Base-by-base conservation (phyloP, 2,113 vertebrate genomes). In the Gallinago jamesoni region DNA sequence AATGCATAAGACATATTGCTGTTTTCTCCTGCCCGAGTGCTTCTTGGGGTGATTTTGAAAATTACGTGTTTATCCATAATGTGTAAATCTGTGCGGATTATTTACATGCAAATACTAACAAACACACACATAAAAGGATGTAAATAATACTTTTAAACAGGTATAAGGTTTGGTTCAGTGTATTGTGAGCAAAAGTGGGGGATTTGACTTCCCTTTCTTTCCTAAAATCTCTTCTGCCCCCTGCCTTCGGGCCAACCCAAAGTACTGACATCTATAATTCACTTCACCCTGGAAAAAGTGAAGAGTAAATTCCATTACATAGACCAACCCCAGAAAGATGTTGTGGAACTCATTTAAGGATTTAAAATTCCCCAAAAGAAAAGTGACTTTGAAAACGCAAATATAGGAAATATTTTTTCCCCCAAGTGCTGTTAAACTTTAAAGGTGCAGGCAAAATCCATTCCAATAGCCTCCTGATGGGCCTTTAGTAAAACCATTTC, bases 211-310 rank as follows among this genome's bases (percentile, higher is more conserved):
- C 30, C 1, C 7, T 39, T 76, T 63, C 16, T 48, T 59, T 67
- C 33, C 22, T 28, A 30, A 67, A 52, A 1, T 48, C 14, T 62
- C 12, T 62, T 88, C 13, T 83, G 1, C 10, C 7, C 2, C 0
- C 13, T 31, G 7, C 33, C 20, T 39, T 39, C 39, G 20, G 48
- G 18, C 27, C 45, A 14, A 72, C 8, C 5, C 13, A 1, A 56
- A 67, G 12, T 50, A 24, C 6, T 2, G 1, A 6, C 35, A 67
- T 41, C 22, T 64, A 9, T 83, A 23, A 52, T 28, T 60, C 25
- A n/a, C 20, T 57, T 73, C 1, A 1, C 8, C 16, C 7, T 5
- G 1, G 24, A 69, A 57, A 89, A 90, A 77, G 4, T 0, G 0
- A 79, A 25, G 35, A 88, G 27, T 62, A 81, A 91, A 90, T 56